Percentiles rank a stretch among this genome's conserved stretches.
Evolutionary conservation across 2,797 vertebrate genomes (phyloP).

Genomic region (Cuniculus paca): DNA sequence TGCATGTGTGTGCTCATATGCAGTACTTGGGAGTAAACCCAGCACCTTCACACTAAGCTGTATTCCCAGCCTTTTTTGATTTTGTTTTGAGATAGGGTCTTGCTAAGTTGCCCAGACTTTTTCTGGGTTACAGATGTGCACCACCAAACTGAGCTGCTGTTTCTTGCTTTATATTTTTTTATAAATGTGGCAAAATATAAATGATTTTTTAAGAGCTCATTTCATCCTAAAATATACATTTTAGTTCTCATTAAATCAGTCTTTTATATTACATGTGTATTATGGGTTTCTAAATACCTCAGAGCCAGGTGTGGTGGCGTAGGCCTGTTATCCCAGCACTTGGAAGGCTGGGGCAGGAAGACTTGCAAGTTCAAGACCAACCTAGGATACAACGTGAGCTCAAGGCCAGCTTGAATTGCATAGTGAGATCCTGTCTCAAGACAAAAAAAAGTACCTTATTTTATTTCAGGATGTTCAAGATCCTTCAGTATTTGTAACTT

Average conservation of each 20-base stretch:
- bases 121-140: neutral
- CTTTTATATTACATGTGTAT: neutral
- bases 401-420: no score
- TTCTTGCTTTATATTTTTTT: neutral
- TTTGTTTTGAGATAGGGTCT: no score
- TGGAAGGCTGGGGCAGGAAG: no score
- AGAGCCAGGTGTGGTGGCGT: no score
- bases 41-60: neutral
- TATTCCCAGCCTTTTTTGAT: no score
- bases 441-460: neutral
- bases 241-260: neutral
- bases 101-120: neutral
- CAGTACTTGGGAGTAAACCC: neutral
- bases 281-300: neutral
- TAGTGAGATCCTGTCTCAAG: no score
- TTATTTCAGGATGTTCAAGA: constrained; percentile 96
- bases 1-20: neutral
- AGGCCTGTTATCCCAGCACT: no score
- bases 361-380: no score
- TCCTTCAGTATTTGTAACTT: constrained; percentile 96
- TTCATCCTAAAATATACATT: neutral
- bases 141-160: neutral
- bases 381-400: no score
- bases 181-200: neutral
- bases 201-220: neutral